Evolutionary conservation across 2,888 invertebrate species (phyloP).

Genomic region (Noctua comes): DNA sequence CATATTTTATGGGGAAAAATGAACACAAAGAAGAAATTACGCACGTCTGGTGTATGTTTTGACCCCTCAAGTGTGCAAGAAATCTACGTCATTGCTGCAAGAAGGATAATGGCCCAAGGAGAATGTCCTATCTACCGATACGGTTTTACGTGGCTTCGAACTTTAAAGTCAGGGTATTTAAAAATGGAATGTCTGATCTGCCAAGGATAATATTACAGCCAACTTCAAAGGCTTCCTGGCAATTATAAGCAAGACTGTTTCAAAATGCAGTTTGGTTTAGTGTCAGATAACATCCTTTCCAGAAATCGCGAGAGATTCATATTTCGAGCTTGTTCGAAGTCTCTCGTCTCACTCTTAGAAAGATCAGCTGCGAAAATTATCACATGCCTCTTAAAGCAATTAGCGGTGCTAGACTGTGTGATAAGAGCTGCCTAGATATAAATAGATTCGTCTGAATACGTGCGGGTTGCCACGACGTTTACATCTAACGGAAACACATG

Average conservation of each 20-base stretch:
- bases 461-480: slow-evolving; percentile 37
- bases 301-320: background rate
- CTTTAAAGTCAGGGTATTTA: background rate
- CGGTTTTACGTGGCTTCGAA: background rate
- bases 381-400: slow-evolving; percentile 9
- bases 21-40: slow-evolving; percentile 35
- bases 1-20: slow-evolving; percentile 31
- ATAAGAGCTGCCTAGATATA: slow-evolving; percentile 33
- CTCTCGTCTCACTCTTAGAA: background rate
- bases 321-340: background rate
- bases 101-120: background rate
- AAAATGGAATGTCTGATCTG: slow-evolving; percentile 19
- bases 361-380: slow-evolving; percentile 15
- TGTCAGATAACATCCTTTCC: background rate
- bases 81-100: slow-evolving; percentile 10
- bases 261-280: background rate
- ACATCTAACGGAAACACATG: slow-evolving; percentile 32
- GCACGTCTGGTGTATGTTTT: slow-evolving; percentile 6
- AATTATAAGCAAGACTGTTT: background rate
- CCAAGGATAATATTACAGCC: slow-evolving; percentile 13
- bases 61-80: background rate
- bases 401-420: slow-evolving; percentile 29
- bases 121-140: background rate
- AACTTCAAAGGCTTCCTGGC: slow-evolving; percentile 14
- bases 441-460: slow-evolving; percentile 40